phyloP scores from a whole-genome alignment of 2,888 invertebrate genomes.

The Euphydryas editha region DNA sequence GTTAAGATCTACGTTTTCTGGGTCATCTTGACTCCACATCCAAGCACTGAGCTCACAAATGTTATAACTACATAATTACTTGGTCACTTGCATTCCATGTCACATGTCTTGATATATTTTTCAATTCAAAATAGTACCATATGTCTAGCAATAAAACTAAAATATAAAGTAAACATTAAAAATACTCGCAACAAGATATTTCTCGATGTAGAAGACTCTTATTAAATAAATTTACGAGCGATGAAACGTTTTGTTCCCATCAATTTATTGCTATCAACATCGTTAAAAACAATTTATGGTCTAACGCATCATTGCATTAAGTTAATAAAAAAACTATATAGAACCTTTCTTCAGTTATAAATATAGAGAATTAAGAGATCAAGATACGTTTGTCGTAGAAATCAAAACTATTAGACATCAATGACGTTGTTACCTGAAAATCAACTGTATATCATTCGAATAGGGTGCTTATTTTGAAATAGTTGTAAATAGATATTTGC shows the following conservation, averaged over 20 bases:
- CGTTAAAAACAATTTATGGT: constrained; percentile 23
- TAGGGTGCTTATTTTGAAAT: background rate
- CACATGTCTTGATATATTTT: too few relatives aligned
- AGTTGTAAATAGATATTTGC: background rate
- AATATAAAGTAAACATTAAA: background rate
- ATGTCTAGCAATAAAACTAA: background rate
- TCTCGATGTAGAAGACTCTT: constrained; percentile 10
- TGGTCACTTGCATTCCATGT: too few relatives aligned
- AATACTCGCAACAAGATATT: background rate
- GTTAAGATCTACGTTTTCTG: too few relatives aligned
- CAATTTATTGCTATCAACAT: constrained; percentile 23
- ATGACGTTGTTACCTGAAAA: background rate
- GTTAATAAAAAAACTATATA: constrained; percentile 20
- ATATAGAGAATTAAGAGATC: constrained; percentile 15
- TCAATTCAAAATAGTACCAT: background rate
- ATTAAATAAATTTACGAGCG: constrained; percentile 9
- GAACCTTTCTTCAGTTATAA: constrained; percentile 9
- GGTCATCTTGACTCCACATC: background rate
- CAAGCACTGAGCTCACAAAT: too few relatives aligned
- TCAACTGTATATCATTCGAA: background rate
- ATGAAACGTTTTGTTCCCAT: constrained; percentile 15
- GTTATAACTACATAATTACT: too few relatives aligned
- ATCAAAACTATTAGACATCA: background rate
- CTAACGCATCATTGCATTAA: constrained; percentile 13
- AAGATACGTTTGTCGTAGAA: constrained; percentile 15